phyloP scores from a whole-genome alignment of 1,140 invertebrate genomes.

The Trichomalopsis sarcophagae region DNA sequence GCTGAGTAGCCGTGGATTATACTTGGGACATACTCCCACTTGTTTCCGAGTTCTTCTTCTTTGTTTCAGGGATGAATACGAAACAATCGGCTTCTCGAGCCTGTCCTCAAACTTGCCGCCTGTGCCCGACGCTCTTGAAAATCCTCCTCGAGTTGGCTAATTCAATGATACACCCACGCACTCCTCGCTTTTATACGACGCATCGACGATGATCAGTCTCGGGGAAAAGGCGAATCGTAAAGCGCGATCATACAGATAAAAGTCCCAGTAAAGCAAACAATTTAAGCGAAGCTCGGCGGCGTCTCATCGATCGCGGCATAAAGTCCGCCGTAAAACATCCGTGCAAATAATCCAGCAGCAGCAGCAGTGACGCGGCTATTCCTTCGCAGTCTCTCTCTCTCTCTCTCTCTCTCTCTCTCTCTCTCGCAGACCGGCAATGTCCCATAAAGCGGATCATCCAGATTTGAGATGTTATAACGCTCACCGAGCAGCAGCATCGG shows the following conservation, averaged over 20 bases:
- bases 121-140: too few relatives aligned
- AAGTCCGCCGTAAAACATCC: neutral
- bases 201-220: neutral
- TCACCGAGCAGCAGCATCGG: neutral
- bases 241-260: neutral
- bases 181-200: neutral
- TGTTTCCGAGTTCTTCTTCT: constrained; percentile 23
- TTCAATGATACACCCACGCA: too few relatives aligned
- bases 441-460: constrained; percentile 24
- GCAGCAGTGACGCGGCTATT: neutral
- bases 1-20: too few relatives aligned
- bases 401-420: neutral
- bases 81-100: constrained; percentile 44
- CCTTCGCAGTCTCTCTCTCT: neutral
- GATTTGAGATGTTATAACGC: constrained; percentile 25
- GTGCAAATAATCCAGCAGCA: constrained; percentile 2
- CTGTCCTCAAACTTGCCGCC: neutral
- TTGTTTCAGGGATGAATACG: neutral
- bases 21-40: neutral
- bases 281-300: neutral
- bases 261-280: neutral
- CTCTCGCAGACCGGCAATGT: neutral
- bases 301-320: neutral
- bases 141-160: too few relatives aligned
- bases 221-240: neutral